A percentile compares a stretch with the other conserved stretches of the same genome.
phyloP scores from a whole-genome alignment of 1,140 invertebrate genomes.

The Harpegnathos saltator region DNA sequence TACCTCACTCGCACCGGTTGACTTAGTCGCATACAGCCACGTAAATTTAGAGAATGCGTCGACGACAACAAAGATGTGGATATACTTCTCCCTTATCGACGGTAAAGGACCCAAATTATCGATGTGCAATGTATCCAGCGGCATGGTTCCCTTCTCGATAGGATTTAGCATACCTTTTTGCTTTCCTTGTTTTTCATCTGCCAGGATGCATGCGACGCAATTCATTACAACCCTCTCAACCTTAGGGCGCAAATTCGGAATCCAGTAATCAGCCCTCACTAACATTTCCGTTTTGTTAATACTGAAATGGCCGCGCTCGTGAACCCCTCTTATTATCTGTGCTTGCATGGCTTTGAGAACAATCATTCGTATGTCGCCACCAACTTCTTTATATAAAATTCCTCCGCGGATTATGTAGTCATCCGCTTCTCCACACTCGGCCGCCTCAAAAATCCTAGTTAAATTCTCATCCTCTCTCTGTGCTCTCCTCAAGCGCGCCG shows the following conservation, averaged over 20 bases:
- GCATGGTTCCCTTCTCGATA: not conserved
- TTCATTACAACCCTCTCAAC: too few relatives aligned
- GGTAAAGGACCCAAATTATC: conserved; percentile 64
- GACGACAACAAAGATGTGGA: too few relatives aligned
- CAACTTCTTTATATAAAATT: conserved; percentile 29
- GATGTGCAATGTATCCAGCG: conserved; percentile 6
- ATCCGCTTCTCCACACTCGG: too few relatives aligned
- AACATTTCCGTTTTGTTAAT: conserved; percentile 19
- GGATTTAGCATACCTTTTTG: not conserved
- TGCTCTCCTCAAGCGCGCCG: too few relatives aligned
- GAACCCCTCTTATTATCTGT: not conserved
- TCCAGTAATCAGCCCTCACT: too few relatives aligned
- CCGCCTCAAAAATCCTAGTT: not conserved
- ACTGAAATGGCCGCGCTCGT: conserved; percentile 34
- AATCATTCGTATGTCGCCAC: conserved; percentile 12
- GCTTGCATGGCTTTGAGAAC: not conserved
- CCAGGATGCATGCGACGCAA: too few relatives aligned
- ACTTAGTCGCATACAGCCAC: too few relatives aligned
- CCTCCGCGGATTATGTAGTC: not conserved
- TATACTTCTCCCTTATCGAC: conserved; percentile 65
- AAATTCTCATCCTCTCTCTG: not conserved
- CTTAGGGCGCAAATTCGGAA: too few relatives aligned
- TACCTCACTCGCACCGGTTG: too few relatives aligned
- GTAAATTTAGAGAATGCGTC: too few relatives aligned
- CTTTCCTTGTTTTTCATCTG: conserved; percentile 17